A percentile compares a stretch with the other conserved stretches of the same genome.
These are phyloP conservation scores for Drosophila dives DNA, from an alignment of 2,888 invertebrate species.

Conservation along the genomic window DNA sequence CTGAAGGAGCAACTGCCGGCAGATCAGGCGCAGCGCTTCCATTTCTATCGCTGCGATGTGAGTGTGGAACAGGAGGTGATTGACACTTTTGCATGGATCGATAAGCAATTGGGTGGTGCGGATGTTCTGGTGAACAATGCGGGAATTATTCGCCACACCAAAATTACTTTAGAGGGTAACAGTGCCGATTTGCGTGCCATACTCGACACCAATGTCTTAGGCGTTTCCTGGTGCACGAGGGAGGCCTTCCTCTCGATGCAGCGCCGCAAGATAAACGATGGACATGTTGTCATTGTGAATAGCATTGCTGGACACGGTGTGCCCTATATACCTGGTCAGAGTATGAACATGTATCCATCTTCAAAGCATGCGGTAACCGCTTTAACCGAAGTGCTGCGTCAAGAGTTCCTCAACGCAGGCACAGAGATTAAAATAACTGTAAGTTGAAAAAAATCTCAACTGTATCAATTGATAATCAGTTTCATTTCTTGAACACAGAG, in stretches of 20 bases:
- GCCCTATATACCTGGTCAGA: conserved; percentile 67
- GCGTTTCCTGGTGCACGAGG: conserved; percentile 85
- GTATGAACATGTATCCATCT: conserved; percentile 80
- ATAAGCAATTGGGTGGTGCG: conserved; percentile 85
- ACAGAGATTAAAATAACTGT: conserved; percentile 80
- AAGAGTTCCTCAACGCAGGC: conserved; percentile 78
- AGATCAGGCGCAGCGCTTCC: conserved; percentile 77
- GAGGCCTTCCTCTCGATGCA: conserved; percentile 85
- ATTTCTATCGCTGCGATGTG: conserved; percentile 86
- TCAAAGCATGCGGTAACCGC: conserved; percentile 84
- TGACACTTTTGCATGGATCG: conserved; percentile 85
- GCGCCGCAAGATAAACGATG: conserved; percentile 84
- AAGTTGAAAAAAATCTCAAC: conserved; percentile 20
- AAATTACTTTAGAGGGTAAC: conserved; percentile 56
- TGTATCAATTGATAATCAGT: background rate
- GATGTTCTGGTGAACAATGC: conserved; percentile 88
- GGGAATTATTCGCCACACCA: conserved; percentile 50
- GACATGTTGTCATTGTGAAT: conserved; percentile 86
- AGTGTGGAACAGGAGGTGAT: conserved; percentile 86
- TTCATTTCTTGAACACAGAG: too few species aligned
- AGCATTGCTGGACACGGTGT: conserved; percentile 83
- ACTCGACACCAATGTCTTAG: conserved; percentile 85
- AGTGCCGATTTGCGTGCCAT: conserved; percentile 70
- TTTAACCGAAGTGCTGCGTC: conserved; percentile 81
- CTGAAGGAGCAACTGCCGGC: conserved; percentile 50